Conservation (phyloP, 2,888 invertebrate genomes). For the Timandra comae region DNA sequence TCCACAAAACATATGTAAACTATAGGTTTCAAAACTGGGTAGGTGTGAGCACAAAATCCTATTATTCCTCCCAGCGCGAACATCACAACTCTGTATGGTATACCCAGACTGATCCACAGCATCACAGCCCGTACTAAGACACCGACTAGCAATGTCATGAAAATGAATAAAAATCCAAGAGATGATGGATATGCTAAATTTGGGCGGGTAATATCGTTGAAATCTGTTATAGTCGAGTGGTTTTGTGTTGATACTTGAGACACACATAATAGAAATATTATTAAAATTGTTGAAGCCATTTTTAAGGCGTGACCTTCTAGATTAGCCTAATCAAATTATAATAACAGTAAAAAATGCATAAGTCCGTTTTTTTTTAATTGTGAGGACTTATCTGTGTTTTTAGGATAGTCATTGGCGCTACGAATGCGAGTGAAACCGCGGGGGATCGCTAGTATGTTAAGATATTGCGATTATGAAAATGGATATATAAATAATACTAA, state of each 20-base stretch:
- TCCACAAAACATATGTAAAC: slow-evolving; percentile 53
- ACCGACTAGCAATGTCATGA: slow-evolving; percentile 45
- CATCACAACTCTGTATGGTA: slow-evolving; percentile 62
- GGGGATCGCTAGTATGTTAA: no score
- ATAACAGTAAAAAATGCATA: no score
- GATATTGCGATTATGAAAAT: no score
- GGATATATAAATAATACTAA: no score
- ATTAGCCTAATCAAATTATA: no score
- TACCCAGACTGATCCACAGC: slow-evolving; percentile 45
- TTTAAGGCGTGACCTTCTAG: slow-evolving; percentile 28
- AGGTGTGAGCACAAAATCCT: slow-evolving; percentile 50
- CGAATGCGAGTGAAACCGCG: no score
- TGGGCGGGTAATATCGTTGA: slow-evolving; percentile 35
- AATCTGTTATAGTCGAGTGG: slow-evolving; percentile 6
- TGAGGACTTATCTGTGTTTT: no score
- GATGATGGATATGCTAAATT: slow-evolving; percentile 45
- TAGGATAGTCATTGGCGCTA: no score
- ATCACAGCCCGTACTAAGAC: slow-evolving; percentile 49
- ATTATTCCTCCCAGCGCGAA: slow-evolving; percentile 52
- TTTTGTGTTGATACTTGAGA: no score
- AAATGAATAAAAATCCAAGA: slow-evolving; percentile 49
- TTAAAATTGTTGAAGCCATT: slow-evolving; percentile 17
- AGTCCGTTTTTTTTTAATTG: no score
- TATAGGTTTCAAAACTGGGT: slow-evolving; percentile 46
- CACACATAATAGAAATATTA: slow-evolving; percentile 7